Percentiles rank a stretch among this genome's conserved stretches.
These are phyloP conservation scores for Herpailurus yagouaroundi DNA, from an alignment of 2,113 vertebrate genomes.

Conservation along the genomic window DNA sequence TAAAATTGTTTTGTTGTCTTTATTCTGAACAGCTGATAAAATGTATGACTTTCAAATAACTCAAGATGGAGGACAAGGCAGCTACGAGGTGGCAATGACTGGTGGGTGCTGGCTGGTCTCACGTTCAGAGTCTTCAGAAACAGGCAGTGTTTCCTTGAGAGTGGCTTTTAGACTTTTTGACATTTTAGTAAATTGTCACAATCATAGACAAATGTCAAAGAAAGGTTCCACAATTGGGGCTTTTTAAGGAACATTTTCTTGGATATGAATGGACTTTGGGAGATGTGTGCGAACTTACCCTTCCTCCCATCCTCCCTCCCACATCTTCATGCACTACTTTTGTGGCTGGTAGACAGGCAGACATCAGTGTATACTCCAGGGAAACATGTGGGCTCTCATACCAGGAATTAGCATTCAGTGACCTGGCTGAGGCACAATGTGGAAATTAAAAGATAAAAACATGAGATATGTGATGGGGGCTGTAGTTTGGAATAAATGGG, in stretches of 20 bases:
- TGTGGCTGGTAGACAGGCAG: neutral
- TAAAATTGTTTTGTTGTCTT: conserved; percentile 46
- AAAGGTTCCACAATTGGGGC: neutral
- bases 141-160: neutral
- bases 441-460: conserved; percentile 71
- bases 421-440: conserved; percentile 46
- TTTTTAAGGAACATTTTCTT: conserved; percentile 28
- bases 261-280: neutral
- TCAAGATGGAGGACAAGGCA: neutral
- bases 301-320: neutral
- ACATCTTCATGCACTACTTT: neutral
- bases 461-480: conserved; percentile 43
- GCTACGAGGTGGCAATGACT: neutral
- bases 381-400: conserved; percentile 29
- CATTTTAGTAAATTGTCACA: neutral
- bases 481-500: conserved; percentile 67
- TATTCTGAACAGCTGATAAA: conserved; percentile 6
- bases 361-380: neutral
- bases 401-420: neutral
- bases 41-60: conserved; percentile 31
- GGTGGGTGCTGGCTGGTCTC: neutral
- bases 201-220: conserved; percentile 3
- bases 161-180: conserved; percentile 33
- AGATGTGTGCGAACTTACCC: neutral
- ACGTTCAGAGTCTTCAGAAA: conserved; percentile 42